Base-by-base conservation (phyloP, 2,888 invertebrate species). In the Blera fallax region DNA sequence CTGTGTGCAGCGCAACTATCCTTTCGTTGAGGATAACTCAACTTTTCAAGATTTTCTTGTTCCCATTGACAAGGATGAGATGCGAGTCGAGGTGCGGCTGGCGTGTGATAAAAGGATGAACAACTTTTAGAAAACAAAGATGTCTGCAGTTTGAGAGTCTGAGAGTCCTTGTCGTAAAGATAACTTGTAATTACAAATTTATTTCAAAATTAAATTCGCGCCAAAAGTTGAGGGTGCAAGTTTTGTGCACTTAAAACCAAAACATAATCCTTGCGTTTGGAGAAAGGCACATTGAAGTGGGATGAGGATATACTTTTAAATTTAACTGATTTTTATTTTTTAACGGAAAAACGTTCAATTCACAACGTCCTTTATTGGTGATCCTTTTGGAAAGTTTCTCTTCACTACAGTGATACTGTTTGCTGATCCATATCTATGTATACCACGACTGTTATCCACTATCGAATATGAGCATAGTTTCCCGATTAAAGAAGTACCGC, bases 381-480 rank as follows among this genome's bases (percentile, higher is more conserved):
- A 27, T 60, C 14, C 37, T 45, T 69, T 43, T 52, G 21, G 11
- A 3, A 50, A 34, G 34, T 34, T n/a, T 45, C 3, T 32, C n/a
- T 54, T 72, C 48, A 62, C 52, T 14, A 18, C 3, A 24, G 24
- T 21, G 52, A 21, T 37, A 14, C 16, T 37, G 3, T 45, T 69
- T 48, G 5, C 24, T 34, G 43, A 72, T 78, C 40, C 52, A 45
- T 64, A 64, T 64, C 29, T 50, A 10, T 27, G 32, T 67, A 67
- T 16, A 52, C 34, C 72, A 54, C 67, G 78, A 67, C 14, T 48
- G 18, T 58, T 76, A 67, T 78, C 60, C 78, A 78, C 73, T 84
- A 58, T 72, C 81, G 80, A 74, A 73, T 60, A 60, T 62, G 54
- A 85, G 84, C 74, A 84, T 74, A 84, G 37, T 72, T 76, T 80